Evolutionary conservation across 2,797 vertebrate genomes (phyloP).

Genomic region (Mus caroli): DNA sequence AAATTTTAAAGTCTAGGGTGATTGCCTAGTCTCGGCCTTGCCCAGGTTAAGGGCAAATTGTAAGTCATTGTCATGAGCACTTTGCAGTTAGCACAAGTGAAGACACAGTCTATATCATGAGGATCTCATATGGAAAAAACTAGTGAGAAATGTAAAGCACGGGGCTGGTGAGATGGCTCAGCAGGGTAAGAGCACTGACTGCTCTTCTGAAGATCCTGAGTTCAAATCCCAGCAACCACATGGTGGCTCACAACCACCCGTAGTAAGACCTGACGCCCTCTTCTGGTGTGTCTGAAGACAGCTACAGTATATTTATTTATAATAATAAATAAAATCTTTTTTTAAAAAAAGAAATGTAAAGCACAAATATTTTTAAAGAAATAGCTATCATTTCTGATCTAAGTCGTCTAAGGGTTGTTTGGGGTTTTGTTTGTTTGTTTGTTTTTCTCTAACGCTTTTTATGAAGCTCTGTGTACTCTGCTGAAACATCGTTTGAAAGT

Average conservation of each 20-base stretch:
- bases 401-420: slow-evolving; percentile 36
- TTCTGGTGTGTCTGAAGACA: too few relatives aligned
- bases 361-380: background rate
- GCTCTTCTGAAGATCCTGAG: too few relatives aligned
- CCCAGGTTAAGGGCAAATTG: background rate
- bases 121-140: background rate
- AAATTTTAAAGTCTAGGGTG: slow-evolving; percentile 38
- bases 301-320: too few relatives aligned
- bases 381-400: background rate
- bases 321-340: too few relatives aligned
- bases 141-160: slow-evolving; percentile 26
- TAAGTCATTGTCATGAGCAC: slow-evolving; percentile 2
- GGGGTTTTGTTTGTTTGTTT: background rate
- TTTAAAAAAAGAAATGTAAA: too few relatives aligned
- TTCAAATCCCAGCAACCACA: too few relatives aligned
- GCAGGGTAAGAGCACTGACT: too few relatives aligned
- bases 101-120: background rate
- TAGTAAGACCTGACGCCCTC: too few relatives aligned
- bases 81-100: slow-evolving; percentile 5
- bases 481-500: slow-evolving; percentile 53
- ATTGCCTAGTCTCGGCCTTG: background rate
- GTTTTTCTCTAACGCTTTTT: background rate
- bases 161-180: too few relatives aligned
- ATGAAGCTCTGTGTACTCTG: slow-evolving; percentile 3
- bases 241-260: too few relatives aligned